These are phyloP conservation scores for Masticophis lateralis DNA, from an alignment of 2,797 vertebrate genomes.

Conservation along the genomic window DNA sequence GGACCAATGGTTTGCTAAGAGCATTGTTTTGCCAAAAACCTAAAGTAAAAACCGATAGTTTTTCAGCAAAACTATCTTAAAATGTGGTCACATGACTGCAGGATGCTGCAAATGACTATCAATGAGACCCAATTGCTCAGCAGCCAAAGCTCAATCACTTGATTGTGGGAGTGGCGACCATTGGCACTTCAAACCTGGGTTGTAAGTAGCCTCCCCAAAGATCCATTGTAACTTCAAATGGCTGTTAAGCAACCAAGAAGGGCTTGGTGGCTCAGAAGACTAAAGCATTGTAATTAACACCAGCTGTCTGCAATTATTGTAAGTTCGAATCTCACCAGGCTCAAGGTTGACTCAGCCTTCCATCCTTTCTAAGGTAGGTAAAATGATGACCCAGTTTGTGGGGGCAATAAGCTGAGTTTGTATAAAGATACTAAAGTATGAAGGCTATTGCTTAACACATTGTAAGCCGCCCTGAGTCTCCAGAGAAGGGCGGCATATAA, in stretches of 20 bases:
- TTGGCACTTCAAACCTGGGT: neutral
- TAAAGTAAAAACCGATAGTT: neutral
- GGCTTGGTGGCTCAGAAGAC: too few species aligned
- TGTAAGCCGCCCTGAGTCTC: too few species aligned
- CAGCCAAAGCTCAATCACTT: neutral
- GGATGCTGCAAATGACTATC: neutral
- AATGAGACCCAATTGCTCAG: neutral
- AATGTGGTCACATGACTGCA: neutral
- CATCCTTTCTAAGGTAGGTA: too few species aligned
- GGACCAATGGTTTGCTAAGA: neutral
- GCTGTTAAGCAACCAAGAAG: neutral
- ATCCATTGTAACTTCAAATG: neutral
- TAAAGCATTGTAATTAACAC: too few species aligned
- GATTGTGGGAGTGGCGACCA: neutral
- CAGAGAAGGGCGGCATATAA: too few species aligned
- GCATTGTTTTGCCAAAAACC: neutral
- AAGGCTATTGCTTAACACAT: too few species aligned
- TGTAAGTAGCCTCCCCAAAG: neutral
- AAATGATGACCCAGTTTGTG: too few species aligned
- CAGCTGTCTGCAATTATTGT: too few species aligned
- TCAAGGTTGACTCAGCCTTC: too few species aligned
- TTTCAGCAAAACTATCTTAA: neutral
- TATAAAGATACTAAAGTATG: too few species aligned
- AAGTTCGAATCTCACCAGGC: too few species aligned
- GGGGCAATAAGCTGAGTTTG: too few species aligned